Percentiles rank a stretch among this genome's conserved stretches.
These are phyloP conservation scores for Neolamprologus ventralis DNA, from an alignment of 2,113 vertebrate species.

Conservation along the genomic window DNA sequence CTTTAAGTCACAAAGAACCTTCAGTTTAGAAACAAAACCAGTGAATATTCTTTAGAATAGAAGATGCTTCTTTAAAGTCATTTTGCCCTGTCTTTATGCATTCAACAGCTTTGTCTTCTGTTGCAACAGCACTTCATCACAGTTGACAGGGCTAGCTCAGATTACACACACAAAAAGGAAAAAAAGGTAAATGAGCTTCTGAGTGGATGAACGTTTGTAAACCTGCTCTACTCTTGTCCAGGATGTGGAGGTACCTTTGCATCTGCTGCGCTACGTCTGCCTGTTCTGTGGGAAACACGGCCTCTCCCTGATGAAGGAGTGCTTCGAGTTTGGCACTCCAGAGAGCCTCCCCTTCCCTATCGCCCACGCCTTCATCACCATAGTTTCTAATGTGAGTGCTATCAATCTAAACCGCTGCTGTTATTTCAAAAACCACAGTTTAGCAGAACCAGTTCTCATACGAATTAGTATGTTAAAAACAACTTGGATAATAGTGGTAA, in stretches of 20 bases:
- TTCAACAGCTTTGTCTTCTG: background rate
- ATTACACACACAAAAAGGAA: background rate
- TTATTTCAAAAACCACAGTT: background rate
- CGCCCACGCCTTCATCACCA: constrained; percentile 97
- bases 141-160: background rate
- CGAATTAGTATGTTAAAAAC: background rate
- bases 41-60: background rate
- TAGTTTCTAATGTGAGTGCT: constrained; percentile 92
- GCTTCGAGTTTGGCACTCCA: constrained; percentile 90
- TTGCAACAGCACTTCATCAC: background rate
- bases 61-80: background rate
- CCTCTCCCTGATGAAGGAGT: constrained; percentile 98
- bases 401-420: background rate
- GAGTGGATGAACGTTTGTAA: background rate
- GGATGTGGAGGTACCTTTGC: constrained; percentile 98
- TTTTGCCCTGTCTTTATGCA: accelerated
- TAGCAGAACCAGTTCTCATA: background rate
- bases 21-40: background rate
- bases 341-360: constrained; percentile 94
- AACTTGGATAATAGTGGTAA: background rate
- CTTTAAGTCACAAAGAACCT: background rate
- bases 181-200: background rate
- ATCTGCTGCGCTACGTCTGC: constrained; percentile 97
- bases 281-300: constrained; percentile 98
- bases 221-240: constrained; percentile 23